Base-by-base conservation (phyloP, 1,140 invertebrate species). In the Carcinoscorpius rotundicauda region DNA sequence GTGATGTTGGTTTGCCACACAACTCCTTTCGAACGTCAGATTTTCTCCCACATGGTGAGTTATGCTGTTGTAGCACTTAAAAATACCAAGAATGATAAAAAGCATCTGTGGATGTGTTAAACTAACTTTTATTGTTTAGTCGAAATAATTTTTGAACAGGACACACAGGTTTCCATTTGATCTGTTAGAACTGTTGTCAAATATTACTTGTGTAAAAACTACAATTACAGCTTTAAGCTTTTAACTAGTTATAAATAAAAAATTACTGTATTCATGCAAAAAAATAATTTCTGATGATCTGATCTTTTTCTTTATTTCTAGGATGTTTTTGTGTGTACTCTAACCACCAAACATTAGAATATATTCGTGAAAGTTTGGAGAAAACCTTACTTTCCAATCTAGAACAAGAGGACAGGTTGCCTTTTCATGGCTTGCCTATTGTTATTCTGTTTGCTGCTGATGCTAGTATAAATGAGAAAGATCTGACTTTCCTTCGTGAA, bases 361-460 rank as follows among this genome's bases (percentile, higher is more conserved):
- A 93, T 75, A 86, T 97, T 56, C 82, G 91, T 70, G 87, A 88
- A 66, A 93, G 91, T 75, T 81, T 97, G 66, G 91, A 96, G 73
- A 93, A 93, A 76, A 95, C 91, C 8, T 78, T 97, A 5, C 77
- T 96, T 0, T 90, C 89, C 4, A 94, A 93, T 82, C 80, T 95
- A 63, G 89, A 93, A 75, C 86, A 91, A 73, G 91, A 94, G 72
- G 91, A 95, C 73, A 66, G 72, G 51, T 75, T 88, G 62, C 86
- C 87, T 10, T 89, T 92, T 74, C 82, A 91, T 78, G 90, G 91
- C 68, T 80, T 96, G 68, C 92, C 92, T 3, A 87, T 95, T 70
- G 89, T 94, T 51, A 84, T 96, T 70, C 84, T 96, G 75, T 91
- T 94, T 76, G 85, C 92, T 62, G 88, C 91, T 73, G 89, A 95